These are phyloP conservation scores for Malurus melanocephalus DNA, from an alignment of 2,113 vertebrate genomes.

Conservation along the genomic window DNA sequence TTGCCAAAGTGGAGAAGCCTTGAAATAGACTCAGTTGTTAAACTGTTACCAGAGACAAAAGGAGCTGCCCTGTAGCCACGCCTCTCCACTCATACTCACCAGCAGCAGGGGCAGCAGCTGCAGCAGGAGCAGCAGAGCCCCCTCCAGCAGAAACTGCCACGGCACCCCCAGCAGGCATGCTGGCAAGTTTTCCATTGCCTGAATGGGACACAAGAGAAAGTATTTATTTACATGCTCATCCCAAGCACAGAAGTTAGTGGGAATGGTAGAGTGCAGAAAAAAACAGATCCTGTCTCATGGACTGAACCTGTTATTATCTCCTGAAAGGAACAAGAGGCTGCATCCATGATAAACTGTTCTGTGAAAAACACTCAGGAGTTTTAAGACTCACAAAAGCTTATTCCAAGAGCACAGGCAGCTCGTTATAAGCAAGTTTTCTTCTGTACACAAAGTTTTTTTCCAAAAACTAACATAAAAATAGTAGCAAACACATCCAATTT, in stretches of 20 bases:
- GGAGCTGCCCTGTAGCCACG: accelerated
- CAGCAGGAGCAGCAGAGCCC: conserved; percentile 81
- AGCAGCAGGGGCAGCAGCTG: conserved; percentile 73
- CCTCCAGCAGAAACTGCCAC: conserved; percentile 78
- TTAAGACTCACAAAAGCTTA: neutral
- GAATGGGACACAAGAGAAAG: neutral
- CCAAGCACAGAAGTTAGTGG: neutral
- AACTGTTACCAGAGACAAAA: neutral
- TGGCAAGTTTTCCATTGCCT: conserved; percentile 92
- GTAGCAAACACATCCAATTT: neutral
- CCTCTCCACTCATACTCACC: conserved; percentile 41
- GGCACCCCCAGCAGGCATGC: conserved; percentile 85
- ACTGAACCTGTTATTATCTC: neutral
- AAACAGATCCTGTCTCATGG: neutral
- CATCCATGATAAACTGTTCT: neutral
- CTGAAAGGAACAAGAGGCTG: neutral
- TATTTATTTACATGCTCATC: neutral
- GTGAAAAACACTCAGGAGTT: neutral
- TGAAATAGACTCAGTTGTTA: neutral
- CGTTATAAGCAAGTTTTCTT: neutral
- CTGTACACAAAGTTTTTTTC: neutral
- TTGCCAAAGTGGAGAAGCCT: neutral
- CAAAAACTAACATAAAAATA: neutral
- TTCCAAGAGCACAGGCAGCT: neutral
- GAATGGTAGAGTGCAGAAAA: neutral